Percentiles rank a stretch among this genome's conserved stretches.
These are phyloP conservation scores for Pantala flavescens DNA, from an alignment of 1,140 invertebrate genomes.

Conservation along the genomic window DNA sequence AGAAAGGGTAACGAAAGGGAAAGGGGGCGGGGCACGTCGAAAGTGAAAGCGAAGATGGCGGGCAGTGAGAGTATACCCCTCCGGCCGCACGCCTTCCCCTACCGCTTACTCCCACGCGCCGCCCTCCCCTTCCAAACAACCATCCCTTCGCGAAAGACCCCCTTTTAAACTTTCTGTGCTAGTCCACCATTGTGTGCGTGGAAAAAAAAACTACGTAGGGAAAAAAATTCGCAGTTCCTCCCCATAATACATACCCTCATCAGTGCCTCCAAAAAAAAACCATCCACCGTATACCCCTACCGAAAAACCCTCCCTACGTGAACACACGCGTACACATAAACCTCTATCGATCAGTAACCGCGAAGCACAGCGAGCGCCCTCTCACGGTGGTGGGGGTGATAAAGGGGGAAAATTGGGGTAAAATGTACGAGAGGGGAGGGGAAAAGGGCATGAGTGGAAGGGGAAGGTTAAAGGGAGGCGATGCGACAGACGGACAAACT, in stretches of 20 bases:
- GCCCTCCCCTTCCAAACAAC: not conserved
- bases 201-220: too few relatives aligned
- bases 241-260: too few relatives aligned
- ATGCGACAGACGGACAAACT: too few relatives aligned
- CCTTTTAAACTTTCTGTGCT: not conserved
- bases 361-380: slow-evolving; percentile 28
- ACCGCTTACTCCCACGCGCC: not conserved
- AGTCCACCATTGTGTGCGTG: not conserved
- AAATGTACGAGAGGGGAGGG: not conserved
- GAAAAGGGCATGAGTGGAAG: too few relatives aligned
- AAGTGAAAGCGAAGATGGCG: slow-evolving; percentile 8
- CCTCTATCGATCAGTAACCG: slow-evolving; percentile 13
- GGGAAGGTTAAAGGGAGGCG: too few relatives aligned
- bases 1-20: slow-evolving; percentile 32
- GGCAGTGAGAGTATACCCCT: slow-evolving; percentile 1
- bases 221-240: too few relatives aligned
- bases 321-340: slow-evolving; percentile 9
- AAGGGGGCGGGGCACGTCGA: slow-evolving; percentile 35
- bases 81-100: not conserved
- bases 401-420: not conserved
- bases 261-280: too few relatives aligned
- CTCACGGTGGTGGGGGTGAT: not conserved
- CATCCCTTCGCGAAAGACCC: not conserved
- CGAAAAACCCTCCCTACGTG: not conserved
- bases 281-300: too few relatives aligned